Percentiles rank a stretch among this genome's conserved stretches.
Evolutionary conservation across 2,888 invertebrate genomes (phyloP).

Genomic region (Buathra laborator): DNA sequence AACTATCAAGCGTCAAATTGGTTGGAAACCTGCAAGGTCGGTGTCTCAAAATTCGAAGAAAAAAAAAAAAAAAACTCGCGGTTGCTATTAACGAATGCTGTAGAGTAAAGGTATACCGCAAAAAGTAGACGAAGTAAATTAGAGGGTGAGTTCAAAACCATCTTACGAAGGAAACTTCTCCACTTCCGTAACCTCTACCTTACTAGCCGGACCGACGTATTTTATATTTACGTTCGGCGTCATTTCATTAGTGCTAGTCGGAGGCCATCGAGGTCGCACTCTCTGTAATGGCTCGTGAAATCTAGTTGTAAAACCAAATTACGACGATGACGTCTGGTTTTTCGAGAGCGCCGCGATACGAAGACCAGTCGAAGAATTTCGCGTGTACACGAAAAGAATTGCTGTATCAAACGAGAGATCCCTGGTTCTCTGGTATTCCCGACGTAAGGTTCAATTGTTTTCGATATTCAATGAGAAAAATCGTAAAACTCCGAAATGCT

Average conservation of each 20-base stretch:
- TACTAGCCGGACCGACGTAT: constrained; percentile 19
- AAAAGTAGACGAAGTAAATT: constrained; percentile 41
- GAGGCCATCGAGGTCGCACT: constrained; percentile 14
- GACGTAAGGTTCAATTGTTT: not conserved
- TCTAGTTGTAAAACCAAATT: constrained; percentile 39
- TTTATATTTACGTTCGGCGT: constrained; percentile 39
- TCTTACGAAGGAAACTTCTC: not conserved
- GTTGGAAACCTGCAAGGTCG: constrained; percentile 60
- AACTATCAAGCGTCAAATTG: constrained; percentile 58
- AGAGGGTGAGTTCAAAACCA: constrained; percentile 34
- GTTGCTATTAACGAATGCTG: constrained; percentile 44
- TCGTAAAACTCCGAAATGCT: not conserved
- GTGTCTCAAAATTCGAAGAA: constrained; percentile 7
- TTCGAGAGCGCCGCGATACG: constrained; percentile 9
- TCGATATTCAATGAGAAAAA: not conserved
- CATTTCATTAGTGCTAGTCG: constrained; percentile 39
- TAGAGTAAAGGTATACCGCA: constrained; percentile 6
- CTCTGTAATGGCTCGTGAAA: constrained; percentile 50
- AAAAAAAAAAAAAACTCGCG: constrained; percentile 34
- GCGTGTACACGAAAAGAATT: not conserved
- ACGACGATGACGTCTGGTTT: constrained; percentile 51
- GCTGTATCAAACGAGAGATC: not conserved
- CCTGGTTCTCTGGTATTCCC: not conserved
- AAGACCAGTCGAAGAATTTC: not conserved
- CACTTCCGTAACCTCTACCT: not conserved